Evolutionary conservation across 2,888 invertebrate species (phyloP), one percentile per base, ranked within the genome.

Genomic region (Rhamphomyia laevipes): DNA sequence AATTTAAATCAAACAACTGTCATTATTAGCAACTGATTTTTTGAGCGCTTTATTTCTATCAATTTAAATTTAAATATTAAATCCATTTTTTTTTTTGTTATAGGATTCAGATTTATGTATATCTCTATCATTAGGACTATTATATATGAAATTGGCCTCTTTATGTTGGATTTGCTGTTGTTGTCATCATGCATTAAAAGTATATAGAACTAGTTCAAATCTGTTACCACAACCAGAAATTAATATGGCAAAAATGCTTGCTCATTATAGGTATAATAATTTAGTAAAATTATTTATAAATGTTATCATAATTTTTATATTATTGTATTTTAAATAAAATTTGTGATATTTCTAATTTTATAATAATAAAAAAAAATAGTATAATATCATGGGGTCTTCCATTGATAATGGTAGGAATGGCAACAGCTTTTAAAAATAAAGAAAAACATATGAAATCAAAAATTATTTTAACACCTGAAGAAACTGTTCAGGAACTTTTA

Each of bases 91-190:
- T n/a, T n/a, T n/a, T n/a, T n/a, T n/a, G n/a, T 54, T 55, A 40
- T 72, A 79, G 79, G 79, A 80, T 56, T 67, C 75, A 2, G 77
- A 78, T 58, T 62, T 80, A 46, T 81, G 80, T 59, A 70, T 74
- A 61, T 74, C 77, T 3, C 67, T 82, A 48, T 78, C 80, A 3
- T 72, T 81, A 54, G 75, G 78, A 5, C 67, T 82, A 47, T 81
- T 82, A 59, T 82, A 80, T 59, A 72, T 80, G 35, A 74, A 81
- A 49, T 70, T 82, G 47, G 76, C 80, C 43, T 77, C 80, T 13
- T 76, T 81, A 52, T 80, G 79, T 57, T 83, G 83, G 83, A 72
- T 82, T 65, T 73, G 79, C 48, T 75, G 78, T 15, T 81, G 82
- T 74, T 76, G 80, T 17, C 78, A 78, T 64, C 80, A 82, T 61